These are phyloP conservation scores for Psophia crepitans DNA, from an alignment of 2,113 vertebrate genomes.

Conservation along the genomic window DNA sequence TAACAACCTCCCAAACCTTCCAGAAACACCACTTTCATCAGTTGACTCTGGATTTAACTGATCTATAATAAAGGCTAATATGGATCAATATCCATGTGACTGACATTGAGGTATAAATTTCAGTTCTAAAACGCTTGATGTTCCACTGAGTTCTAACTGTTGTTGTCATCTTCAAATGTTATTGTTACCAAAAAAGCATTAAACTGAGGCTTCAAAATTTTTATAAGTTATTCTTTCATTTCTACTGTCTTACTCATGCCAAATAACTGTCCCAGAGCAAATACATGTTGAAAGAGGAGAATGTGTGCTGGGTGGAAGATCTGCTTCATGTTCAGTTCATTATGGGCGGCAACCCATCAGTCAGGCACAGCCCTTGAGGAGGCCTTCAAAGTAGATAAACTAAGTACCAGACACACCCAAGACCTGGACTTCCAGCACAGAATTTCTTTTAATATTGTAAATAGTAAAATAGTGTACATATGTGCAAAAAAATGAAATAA, in stretches of 20 bases:
- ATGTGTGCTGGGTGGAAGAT: conserved; percentile 12
- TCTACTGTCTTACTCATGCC: not conserved
- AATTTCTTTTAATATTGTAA: too few relatives aligned
- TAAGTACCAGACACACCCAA: conserved; percentile 29
- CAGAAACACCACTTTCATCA: not conserved
- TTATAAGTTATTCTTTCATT: conserved; percentile 10
- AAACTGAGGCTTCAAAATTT: not conserved
- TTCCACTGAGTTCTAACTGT: not conserved
- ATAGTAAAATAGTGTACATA: not conserved
- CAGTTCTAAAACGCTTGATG: not conserved
- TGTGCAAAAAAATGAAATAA: not conserved
- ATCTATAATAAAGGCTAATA: not conserved
- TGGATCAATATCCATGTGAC: not conserved
- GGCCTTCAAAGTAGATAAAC: not conserved
- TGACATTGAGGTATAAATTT: not conserved
- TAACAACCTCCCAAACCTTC: not conserved
- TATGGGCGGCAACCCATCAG: conserved; percentile 5
- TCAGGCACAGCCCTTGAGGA: not conserved
- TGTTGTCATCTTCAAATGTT: conserved; percentile 4
- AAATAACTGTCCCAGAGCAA: conserved; percentile 24
- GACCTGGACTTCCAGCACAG: not conserved
- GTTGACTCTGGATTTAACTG: not conserved
- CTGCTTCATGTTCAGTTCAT: conserved; percentile 3
- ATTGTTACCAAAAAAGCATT: not conserved
- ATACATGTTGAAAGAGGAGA: conserved; percentile 45